Evolutionary conservation across 2,797 vertebrate species (phyloP), one percentile per base, ranked within the genome.

Genomic region (Podarcis siculus): DNA sequence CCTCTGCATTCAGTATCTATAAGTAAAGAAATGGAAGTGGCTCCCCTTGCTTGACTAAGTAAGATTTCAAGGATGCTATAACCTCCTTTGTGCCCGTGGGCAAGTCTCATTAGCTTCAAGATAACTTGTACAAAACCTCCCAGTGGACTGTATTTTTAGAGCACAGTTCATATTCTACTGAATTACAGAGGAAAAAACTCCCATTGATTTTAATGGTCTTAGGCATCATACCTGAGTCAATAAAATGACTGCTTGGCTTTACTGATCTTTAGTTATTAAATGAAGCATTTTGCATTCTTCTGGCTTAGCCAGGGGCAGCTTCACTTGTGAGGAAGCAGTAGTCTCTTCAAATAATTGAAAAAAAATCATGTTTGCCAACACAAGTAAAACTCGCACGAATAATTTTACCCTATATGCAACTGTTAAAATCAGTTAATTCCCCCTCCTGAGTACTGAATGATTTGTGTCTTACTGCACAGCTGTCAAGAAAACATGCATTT

Each of bases 401-500:
- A 67, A 39, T 89, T 64, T 80, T 89, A 80, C 32, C 39, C 15
- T 55, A 49, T 30, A 45, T 45, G 64, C 37, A 89, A 30, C 58
- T n/a, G 61, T 85, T 89, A 76, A 82, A 81, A 85, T 17, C 30
- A 39, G 55, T 79, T 58, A 61, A 84, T 85, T 85, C 39, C 45
- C 37, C 85, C 45, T 75, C 17, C 42, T 85, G 42, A 76, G 82
- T 39, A 73, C n/a, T 7, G 1, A 12, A 5, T 5, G 58, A 23
- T 12, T 73, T 94, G 90, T 96, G 88, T 76, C 25, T 92, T 0
- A 83, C 94, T 93, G 86, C 95, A 92, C 95, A 99, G 99, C 95
- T 99, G 86, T 99, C 99, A 86, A 98, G 98, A 95, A 99, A 99
- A 91, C 98, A 98, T 0, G 99, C 99, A 94, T 99, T 99, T 93